Conservation (phyloP, 2,888 invertebrate genomes). For the Megalurothrips usitatus region DNA sequence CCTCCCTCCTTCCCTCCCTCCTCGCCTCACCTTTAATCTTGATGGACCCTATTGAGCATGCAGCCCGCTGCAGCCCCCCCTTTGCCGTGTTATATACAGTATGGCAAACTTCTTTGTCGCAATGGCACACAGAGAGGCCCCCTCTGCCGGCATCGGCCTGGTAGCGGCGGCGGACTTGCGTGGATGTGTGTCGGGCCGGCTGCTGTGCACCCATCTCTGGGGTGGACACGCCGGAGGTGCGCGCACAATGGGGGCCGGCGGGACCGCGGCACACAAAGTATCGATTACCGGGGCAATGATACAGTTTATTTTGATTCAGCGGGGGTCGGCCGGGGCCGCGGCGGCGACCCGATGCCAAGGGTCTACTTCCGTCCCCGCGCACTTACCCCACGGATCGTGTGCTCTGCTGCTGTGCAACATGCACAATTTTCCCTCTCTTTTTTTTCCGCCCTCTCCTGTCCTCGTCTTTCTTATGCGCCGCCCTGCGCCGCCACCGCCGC, state of each 20-base stretch:
- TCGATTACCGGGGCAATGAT: slow-evolving; percentile 18
- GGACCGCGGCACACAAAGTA: slow-evolving; percentile 21
- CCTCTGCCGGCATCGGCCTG: too few relatives aligned
- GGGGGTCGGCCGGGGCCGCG: not conserved
- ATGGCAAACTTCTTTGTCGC: slow-evolving; percentile 13
- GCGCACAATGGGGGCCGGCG: too few relatives aligned
- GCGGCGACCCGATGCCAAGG: not conserved
- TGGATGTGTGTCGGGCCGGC: not conserved
- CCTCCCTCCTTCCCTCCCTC: not conserved
- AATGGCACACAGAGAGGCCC: not conserved
- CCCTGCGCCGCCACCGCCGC: too few relatives aligned
- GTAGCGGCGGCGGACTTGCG: not conserved
- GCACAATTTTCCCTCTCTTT: too few relatives aligned
- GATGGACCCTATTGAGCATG: slow-evolving; percentile 24
- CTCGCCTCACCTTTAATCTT: not conserved
- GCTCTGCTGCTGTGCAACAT: too few relatives aligned
- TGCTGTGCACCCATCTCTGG: not conserved
- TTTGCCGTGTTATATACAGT: not conserved
- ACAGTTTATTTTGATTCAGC: slow-evolving; percentile 16
- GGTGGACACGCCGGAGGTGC: not conserved
- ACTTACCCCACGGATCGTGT: too few relatives aligned
- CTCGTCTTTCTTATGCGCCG: too few relatives aligned
- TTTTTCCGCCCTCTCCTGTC: too few relatives aligned
- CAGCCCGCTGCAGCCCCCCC: not conserved
- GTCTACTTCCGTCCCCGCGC: slow-evolving; percentile 11